Base-by-base conservation (phyloP, 2,888 invertebrate species). In the Caenorhabditis afra region DNA sequence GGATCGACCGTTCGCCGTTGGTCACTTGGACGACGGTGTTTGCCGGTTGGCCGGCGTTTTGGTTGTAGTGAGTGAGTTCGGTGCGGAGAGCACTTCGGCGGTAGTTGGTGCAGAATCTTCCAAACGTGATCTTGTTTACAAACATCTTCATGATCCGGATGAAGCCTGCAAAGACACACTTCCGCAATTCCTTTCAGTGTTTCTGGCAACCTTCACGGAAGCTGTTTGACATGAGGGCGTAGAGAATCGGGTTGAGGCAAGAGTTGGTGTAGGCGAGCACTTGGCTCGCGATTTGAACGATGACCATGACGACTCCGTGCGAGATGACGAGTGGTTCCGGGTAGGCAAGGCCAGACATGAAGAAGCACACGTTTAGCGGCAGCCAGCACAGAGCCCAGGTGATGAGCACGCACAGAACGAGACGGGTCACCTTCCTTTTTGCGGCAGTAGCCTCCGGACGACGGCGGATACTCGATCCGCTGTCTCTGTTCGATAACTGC, bases 331-430 rank as follows among this genome's bases (percentile, higher is more conserved):
- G 71, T 1, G 88, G 85, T 35, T 89, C 87, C 16, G 89, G 89
- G 64, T 89, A 89, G 11, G 87, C 79, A 14, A 89, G 59, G 8
- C 87, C 88, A 8, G 89, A 88, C 64, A 88, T 80, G 78, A 92
- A 90, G 81, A 92, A 91, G 65, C 91, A 90, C 7, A 96, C 93
- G 93, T 96, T 96, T 90, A 97, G 95, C 29, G 97, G 97, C 88
- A 95, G 94, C 96, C 96, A 96, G 92, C 96, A 96, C 49, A 95
- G 93, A 20, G 96, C 96, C 91, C 97, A 97, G 57, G 95, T 95
- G 62, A 95, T 81, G n/a, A 88, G 86, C 3, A 90, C 90, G 44
- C 84, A 85, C 10, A 96, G 94, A 20, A 97, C 96, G 94, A 97
- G 94, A 82, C 95, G 93, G 7, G 96, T 97, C 41, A 96, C 96